Base-by-base conservation (phyloP, 2,113 vertebrate species). In the Oncorhynchus mykiss region DNA sequence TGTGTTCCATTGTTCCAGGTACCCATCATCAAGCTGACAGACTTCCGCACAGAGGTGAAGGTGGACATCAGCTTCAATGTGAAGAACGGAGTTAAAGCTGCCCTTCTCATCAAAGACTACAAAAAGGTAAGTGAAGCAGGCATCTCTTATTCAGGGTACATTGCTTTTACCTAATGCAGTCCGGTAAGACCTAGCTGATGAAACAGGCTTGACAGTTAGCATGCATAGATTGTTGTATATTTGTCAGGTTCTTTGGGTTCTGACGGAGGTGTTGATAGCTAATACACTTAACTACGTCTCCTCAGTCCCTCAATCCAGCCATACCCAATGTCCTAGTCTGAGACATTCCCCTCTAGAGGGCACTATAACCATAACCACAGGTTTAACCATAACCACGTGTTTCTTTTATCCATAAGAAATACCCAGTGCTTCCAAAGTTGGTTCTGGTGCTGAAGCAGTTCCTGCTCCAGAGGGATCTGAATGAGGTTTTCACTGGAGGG, bases 21-120 rank as follows among this genome's bases (percentile, higher is more conserved):
- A 78, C 97, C 98, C 79, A 99, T 99, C 86, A 99, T 99, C 87
- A 99, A 99, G 88, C 93, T 99, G 89, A 99, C 96, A 6, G 98
- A 99, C 92, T 95, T 94, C 49, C 94, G 94, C 90, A 99, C 98
- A 14, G 98, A 99, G 87, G 98, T 99, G 78, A 99, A 99, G 93
- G 97, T 99, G 83, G 98, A 99, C 93, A 99, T 99, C 94, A 99
- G 98, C 94, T 99, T 99, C 94, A 99, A 99, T 71, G 95, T 99
- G 82, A 96, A 96, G 84, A 99, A 95, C 0, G 98, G 97, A 0
- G 95, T 99, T 70, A 96, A 98, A 92, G 96, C 97, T 71, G 97
- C 97, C 51, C 92, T 95, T 74, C 97, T 99, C 86, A 98, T 99
- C 91, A 98, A 95, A 93, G 97, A 99, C 82, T 99, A 97, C 89